Base-by-base conservation (phyloP, 2,797 vertebrate genomes). In the Darevskia nairensis region DNA sequence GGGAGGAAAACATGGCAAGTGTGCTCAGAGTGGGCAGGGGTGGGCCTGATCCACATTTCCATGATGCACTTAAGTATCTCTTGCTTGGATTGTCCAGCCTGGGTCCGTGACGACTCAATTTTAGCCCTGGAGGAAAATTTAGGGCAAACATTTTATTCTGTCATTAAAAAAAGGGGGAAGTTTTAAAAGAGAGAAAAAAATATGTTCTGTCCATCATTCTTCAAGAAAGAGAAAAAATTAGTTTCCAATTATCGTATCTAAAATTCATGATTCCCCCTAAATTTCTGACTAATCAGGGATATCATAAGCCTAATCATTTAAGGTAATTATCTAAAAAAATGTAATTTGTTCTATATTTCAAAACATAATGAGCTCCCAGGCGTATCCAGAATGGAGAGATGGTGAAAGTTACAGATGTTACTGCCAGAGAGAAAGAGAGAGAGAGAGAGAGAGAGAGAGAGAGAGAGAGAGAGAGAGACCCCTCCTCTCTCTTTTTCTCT, bases 251-350 rank as follows among this genome's bases (percentile, higher is more conserved):
- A 64, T 75, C 86, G 23, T 79, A 77, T 88, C 90, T 78, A 86
- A 82, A 82, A 83, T 86, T 87, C 77, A 83, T 29, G 59, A 85
- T 88, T 82, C 61, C 46, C 41, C 88, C 64, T 85, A 86, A 87
- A 79, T 80, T 89, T 88, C 88, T 69, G 82, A 84, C 79, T 91
- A 86, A 88, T 89, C 88, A 75, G 74, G 83, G 72, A 85, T 72
- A 82, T 82, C 79, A 90, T 79, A 82, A 78, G 80, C 74, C 50
- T 86, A 90, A 90, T 90, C 89, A 88, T 82, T 90, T 86, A 82
- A 82, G 86, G 83, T 86, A 88, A 88, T 88, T 78, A 88, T 78
- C 83, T 90, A 64, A 78, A 84, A 81, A 88, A 78, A 85, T 86
- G 83, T 84, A 88, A 90, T 86, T 88, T 90, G 86, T 88, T 72